Evolutionary conservation across 2,113 vertebrate species (phyloP).

Genomic region (Microcebus jonahi): DNA sequence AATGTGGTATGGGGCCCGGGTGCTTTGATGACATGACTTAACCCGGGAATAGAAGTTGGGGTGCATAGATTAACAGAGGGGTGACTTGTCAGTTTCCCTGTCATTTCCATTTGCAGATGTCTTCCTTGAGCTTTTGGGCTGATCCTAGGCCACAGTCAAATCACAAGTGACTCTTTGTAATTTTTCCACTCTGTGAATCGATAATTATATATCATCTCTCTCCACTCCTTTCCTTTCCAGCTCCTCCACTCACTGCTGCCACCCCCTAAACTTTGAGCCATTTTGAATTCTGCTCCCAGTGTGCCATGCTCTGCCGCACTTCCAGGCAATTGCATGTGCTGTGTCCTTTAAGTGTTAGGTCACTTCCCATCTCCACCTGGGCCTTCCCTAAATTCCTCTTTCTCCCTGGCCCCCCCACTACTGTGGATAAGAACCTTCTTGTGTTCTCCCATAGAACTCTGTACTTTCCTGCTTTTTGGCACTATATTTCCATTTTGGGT

Average conservation of each 20-base stretch:
- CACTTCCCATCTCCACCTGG: not conserved
- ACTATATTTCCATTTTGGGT: not conserved
- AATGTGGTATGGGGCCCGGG: not conserved
- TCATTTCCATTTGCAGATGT: not conserved
- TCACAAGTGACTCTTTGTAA: conserved; percentile 39
- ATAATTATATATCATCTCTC: not conserved
- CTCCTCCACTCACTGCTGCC: not conserved
- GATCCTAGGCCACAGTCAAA: not conserved
- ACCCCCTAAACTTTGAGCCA: not conserved
- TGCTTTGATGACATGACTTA: not conserved
- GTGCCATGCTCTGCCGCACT: not conserved
- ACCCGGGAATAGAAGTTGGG: not conserved
- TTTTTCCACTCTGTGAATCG: not conserved
- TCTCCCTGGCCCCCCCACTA: not conserved
- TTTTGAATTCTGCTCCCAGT: not conserved
- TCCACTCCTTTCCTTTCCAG: not conserved
- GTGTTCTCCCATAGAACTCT: not conserved
- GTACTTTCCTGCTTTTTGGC: not conserved
- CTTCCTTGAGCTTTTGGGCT: conserved; percentile 10
- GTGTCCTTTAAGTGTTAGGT: not conserved
- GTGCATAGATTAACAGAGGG: not conserved
- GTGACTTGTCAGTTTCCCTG: not conserved
- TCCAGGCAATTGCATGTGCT: not conserved
- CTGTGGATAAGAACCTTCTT: not conserved
- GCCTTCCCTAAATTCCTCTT: not conserved